Conservation (phyloP, 1,140 invertebrate genomes). For the Parasteatoda tepidariorum region DNA sequence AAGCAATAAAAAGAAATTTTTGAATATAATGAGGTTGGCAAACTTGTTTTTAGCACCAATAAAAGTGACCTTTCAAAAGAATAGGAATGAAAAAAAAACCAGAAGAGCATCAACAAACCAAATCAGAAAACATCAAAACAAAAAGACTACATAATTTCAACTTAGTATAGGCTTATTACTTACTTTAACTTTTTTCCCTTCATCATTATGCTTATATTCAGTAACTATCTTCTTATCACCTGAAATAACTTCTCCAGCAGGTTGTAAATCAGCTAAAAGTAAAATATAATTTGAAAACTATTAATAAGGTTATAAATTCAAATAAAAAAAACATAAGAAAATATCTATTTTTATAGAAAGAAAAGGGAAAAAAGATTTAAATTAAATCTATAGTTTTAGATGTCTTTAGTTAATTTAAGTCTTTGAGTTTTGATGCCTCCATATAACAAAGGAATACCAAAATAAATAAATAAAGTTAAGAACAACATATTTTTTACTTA, state of each 20-base stretch:
- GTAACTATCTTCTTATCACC: constrained; percentile 92
- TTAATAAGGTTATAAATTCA: not conserved
- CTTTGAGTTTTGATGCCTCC: not conserved
- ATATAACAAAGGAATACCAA: not conserved
- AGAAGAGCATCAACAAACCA: not conserved
- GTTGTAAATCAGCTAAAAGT: constrained; percentile 54
- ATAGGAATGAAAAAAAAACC: not conserved
- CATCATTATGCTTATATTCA: constrained; percentile 91
- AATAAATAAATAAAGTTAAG: no score
- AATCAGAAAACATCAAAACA: not conserved
- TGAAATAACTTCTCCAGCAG: constrained; percentile 81
- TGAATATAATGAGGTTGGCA: no score
- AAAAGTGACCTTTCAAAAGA: no score
- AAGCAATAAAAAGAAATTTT: no score
- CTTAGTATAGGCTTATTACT: no score
- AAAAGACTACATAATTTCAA: no score
- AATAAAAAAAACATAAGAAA: not conserved
- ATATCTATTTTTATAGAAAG: not conserved
- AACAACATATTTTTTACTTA: no score
- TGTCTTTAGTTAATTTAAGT: not conserved
- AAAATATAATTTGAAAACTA: not conserved
- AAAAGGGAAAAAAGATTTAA: not conserved
- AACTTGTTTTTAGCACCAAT: no score
- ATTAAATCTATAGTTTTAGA: not conserved
- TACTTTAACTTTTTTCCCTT: constrained; percentile 81